Evolutionary conservation across 2,113 vertebrate genomes (phyloP).

Genomic region (Salvator merianae): DNA sequence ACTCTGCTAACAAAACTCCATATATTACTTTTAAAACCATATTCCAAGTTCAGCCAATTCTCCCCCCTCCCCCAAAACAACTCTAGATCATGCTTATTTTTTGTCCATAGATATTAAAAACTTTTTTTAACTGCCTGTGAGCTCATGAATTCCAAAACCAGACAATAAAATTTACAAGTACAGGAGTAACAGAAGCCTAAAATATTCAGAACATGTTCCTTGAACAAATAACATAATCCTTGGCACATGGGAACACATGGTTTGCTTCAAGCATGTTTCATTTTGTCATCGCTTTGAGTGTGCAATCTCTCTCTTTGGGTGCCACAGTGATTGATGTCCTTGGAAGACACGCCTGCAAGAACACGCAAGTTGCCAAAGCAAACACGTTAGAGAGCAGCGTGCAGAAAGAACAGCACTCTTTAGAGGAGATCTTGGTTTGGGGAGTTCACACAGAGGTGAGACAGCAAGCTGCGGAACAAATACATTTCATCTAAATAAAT

Average conservation of each 20-base stretch:
- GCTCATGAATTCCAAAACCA: slow-evolving; percentile 76
- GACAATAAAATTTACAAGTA: slow-evolving; percentile 76
- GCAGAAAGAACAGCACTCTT: slow-evolving; percentile 82
- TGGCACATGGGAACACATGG: slow-evolving; percentile 88
- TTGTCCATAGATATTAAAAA: slow-evolving; percentile 41
- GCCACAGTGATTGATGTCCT: slow-evolving; percentile 94
- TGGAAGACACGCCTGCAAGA: slow-evolving; percentile 90
- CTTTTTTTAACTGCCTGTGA: slow-evolving; percentile 56
- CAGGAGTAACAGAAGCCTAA: slow-evolving; percentile 81
- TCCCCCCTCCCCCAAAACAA: neutral
- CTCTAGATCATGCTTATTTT: slow-evolving; percentile 14
- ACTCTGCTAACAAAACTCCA: neutral
- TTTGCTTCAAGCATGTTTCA: slow-evolving; percentile 91
- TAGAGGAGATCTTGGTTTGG: slow-evolving; percentile 81
- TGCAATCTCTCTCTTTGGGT: slow-evolving; percentile 82
- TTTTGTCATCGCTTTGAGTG: slow-evolving; percentile 91
- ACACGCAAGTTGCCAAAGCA: slow-evolving; percentile 92
- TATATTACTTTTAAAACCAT: neutral
- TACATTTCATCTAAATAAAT: slow-evolving; percentile 92
- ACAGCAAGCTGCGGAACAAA: slow-evolving; percentile 89
- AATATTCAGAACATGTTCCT: slow-evolving; percentile 77
- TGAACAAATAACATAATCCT: slow-evolving; percentile 81
- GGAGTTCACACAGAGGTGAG: slow-evolving; percentile 94
- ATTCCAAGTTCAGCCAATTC: neutral
- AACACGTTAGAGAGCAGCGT: slow-evolving; percentile 86